Conservation (phyloP, 2,113 vertebrate species). For the Neofelis nebulosa region DNA sequence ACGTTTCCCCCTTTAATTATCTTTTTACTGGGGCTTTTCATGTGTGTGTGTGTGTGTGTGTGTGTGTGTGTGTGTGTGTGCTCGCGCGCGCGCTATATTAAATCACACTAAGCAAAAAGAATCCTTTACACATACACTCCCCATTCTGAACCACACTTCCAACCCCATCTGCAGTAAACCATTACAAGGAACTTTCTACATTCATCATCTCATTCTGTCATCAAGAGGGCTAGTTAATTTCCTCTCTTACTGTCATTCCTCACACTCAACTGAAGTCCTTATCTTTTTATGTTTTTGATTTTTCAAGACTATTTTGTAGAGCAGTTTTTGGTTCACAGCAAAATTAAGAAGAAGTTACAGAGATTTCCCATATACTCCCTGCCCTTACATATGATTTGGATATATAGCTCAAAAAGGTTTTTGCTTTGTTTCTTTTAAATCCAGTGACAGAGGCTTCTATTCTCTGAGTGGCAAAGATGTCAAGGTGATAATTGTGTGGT, state of each 20-base stretch:
- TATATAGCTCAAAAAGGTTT: not conserved
- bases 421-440: not conserved
- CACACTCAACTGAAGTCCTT: not conserved
- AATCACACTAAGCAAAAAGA: not conserved
- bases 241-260: not conserved
- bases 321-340: not conserved
- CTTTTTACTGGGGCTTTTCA: not conserved
- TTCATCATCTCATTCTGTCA: not conserved
- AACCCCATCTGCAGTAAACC: not conserved
- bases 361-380: not conserved
- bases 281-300: not conserved
- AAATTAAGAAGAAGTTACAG: not conserved
- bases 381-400: not conserved
- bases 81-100: not conserved
- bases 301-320: not conserved
- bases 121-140: fast-evolving
- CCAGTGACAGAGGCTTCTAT: not conserved
- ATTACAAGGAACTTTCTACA: not conserved
- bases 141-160: not conserved
- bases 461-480: not conserved
- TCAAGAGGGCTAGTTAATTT: not conserved
- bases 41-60: not conserved
- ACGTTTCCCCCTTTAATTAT: not conserved
- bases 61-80: not conserved
- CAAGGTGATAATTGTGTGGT: not conserved